Conservation (phyloP, 92 coral and sea anemone genomes). For the Galaxea fascicularis region DNA sequence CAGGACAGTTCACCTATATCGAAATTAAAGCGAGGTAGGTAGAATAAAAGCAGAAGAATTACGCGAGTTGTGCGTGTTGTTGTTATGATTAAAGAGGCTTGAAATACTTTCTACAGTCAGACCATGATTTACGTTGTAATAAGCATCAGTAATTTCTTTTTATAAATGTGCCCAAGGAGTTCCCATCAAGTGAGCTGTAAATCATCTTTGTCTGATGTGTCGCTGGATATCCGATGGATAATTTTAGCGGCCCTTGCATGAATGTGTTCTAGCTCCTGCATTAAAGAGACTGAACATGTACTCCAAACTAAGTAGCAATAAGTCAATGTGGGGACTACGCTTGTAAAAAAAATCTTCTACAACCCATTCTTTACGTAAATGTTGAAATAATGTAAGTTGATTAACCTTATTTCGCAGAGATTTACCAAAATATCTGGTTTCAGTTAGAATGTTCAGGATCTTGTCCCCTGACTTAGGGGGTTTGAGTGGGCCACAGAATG, state of each 20-base stretch:
- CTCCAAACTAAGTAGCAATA: background rate
- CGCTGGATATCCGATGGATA: background rate
- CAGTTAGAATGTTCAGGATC: conserved; percentile 30
- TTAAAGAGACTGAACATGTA: background rate
- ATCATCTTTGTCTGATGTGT: background rate
- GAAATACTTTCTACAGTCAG: too few relatives aligned
- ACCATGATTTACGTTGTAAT: too few relatives aligned
- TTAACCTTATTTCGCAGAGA: background rate
- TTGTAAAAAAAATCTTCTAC: background rate
- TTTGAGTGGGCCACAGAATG: conserved; percentile 40
- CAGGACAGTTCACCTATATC: too few relatives aligned
- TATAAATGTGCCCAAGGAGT: background rate
- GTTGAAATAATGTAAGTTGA: background rate
- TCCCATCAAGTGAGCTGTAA: background rate
- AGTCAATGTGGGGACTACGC: background rate
- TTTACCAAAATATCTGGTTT: conserved; percentile 50
- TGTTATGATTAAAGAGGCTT: too few relatives aligned
- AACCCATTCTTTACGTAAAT: background rate
- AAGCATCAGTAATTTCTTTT: background rate
- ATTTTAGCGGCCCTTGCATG: conserved; percentile 18
- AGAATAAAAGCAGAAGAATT: too few relatives aligned
- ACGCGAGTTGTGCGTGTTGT: too few relatives aligned
- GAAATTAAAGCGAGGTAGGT: too few relatives aligned
- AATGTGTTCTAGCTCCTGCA: background rate
- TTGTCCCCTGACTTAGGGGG: conserved; percentile 33